Evolutionary conservation across 2,888 invertebrate species (phyloP).

Genomic region (Diarsia mendica): DNA sequence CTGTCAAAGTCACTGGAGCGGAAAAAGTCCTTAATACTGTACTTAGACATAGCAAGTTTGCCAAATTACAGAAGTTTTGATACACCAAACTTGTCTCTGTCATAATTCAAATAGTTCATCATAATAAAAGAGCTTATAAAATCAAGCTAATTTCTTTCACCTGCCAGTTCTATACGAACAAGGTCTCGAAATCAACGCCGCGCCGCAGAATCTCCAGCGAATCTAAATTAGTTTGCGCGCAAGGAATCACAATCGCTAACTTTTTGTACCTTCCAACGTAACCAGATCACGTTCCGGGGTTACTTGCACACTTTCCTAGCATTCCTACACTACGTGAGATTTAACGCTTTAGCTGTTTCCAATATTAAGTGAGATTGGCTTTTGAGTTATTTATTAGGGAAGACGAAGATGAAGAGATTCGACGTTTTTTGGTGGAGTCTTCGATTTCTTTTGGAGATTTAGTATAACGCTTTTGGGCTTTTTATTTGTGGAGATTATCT

Average conservation of each 20-base stretch:
- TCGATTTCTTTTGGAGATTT: conserved; percentile 1
- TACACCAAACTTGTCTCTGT: too few species aligned
- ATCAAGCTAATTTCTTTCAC: neutral
- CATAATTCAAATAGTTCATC: too few species aligned
- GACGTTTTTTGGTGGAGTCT: neutral
- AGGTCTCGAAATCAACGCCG: conserved; percentile 53
- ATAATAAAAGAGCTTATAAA: too few species aligned
- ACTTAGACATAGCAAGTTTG: too few species aligned
- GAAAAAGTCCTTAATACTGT: too few species aligned
- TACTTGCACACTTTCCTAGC: conserved; percentile 81
- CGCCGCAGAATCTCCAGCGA: conserved; percentile 78
- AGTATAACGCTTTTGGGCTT: neutral
- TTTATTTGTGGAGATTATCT: neutral
- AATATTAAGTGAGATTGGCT: conserved; percentile 49
- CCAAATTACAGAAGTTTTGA: too few species aligned
- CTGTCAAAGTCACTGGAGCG: too few species aligned
- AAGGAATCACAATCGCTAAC: conserved; percentile 80
- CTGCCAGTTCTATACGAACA: conserved; percentile 56
- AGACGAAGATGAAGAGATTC: conserved; percentile 26
- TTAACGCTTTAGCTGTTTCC: conserved; percentile 61
- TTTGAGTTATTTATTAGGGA: conserved; percentile 49
- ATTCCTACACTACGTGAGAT: conserved; percentile 76
- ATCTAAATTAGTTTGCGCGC: conserved; percentile 84
- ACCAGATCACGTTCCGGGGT: conserved; percentile 78
- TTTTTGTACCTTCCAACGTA: conserved; percentile 75